These are phyloP conservation scores for Bradypodion pumilum DNA, from an alignment of 2,797 vertebrate species.

Conservation along the genomic window DNA sequence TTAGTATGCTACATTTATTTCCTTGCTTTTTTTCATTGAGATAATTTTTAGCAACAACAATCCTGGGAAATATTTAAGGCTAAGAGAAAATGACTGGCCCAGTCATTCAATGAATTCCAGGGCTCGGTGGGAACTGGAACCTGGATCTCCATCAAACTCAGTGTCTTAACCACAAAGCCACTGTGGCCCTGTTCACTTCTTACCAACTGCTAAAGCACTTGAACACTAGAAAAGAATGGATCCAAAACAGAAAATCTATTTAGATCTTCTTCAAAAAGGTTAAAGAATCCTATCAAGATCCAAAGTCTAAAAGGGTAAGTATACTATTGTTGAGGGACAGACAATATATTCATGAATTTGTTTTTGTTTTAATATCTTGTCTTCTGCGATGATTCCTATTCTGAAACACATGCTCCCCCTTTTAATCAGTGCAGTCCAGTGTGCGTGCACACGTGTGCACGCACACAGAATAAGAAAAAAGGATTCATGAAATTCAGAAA, in stretches of 20 bases:
- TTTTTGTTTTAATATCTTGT: constrained; percentile 3
- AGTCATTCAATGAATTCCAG: too few relatives aligned
- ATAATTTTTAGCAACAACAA: too few relatives aligned
- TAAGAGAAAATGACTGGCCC: too few relatives aligned
- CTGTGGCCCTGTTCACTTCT: too few relatives aligned
- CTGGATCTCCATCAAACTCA: too few relatives aligned
- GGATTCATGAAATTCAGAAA: constrained; percentile 19
- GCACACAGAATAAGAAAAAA: background rate
- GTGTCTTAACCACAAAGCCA: too few relatives aligned
- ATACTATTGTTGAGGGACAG: background rate
- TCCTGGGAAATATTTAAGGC: too few relatives aligned
- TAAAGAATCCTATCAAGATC: background rate
- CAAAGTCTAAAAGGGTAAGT: background rate
- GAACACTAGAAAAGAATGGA: background rate
- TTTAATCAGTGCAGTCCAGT: constrained; percentile 7
- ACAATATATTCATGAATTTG: background rate
- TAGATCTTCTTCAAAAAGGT: background rate
- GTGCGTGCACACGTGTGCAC: too few relatives aligned
- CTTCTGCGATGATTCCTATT: background rate
- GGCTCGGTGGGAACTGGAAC: too few relatives aligned
- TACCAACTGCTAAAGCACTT: background rate
- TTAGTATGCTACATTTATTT: too few relatives aligned
- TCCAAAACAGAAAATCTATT: background rate
- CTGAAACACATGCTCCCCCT: background rate
- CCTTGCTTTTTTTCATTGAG: too few relatives aligned